phyloP scores from a whole-genome alignment of 2,888 invertebrate genomes.

The Urechis unicinctus region DNA sequence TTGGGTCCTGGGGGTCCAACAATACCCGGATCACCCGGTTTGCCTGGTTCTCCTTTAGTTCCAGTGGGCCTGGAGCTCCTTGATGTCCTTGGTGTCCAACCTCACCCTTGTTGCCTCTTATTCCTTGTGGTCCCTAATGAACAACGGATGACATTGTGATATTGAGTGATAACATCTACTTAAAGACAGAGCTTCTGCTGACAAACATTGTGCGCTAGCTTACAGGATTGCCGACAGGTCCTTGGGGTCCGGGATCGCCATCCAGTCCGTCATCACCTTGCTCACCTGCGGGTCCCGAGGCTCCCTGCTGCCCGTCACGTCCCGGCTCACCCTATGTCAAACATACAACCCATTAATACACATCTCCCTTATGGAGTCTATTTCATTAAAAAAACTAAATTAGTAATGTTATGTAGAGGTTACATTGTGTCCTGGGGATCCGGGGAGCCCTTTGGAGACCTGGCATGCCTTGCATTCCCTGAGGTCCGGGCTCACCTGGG shows the following conservation, averaged over 20 bases:
- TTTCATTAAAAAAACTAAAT: too few species aligned
- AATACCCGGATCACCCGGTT: constrained; percentile 12
- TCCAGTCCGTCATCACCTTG: constrained; percentile 16
- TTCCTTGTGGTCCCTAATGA: too few species aligned
- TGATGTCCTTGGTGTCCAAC: constrained; percentile 2
- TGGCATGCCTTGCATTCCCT: constrained; percentile 8
- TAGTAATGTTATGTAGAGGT: too few species aligned
- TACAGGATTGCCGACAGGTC: constrained; percentile 7
- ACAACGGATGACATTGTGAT: too few species aligned
- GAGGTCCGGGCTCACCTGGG: constrained; percentile 14
- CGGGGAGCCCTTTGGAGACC: too few species aligned
- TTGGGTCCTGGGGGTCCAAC: constrained; percentile 7
- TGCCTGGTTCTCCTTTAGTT: background rate
- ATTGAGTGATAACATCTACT: too few species aligned
- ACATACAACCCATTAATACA: background rate
- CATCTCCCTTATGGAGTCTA: too few species aligned
- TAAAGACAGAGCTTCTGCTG: too few species aligned
- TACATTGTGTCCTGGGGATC: too few species aligned
- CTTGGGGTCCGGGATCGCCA: constrained; percentile 13
- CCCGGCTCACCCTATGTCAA: constrained; percentile 15
- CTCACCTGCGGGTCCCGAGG: constrained; percentile 8
- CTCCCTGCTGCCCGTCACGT: constrained; percentile 13
- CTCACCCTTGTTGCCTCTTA: background rate
- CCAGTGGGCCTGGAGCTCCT: constrained; percentile 5
- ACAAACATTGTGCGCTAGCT: too few species aligned